These are phyloP conservation scores for Acromyrmex charruanus DNA, from an alignment of 1,140 invertebrate genomes.

Conservation along the genomic window DNA sequence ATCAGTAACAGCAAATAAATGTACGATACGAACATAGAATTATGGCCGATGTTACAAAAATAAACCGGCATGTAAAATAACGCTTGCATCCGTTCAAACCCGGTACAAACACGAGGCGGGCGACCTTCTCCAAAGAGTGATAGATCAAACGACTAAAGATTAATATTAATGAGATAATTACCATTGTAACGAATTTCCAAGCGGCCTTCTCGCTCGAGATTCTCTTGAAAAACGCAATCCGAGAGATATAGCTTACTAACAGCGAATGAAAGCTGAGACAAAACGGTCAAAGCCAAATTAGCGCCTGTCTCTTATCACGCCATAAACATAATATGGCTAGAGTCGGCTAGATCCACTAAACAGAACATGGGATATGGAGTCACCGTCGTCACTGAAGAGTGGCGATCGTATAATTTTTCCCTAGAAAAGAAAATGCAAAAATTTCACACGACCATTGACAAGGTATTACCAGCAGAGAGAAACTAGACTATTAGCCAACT, in stretches of 20 bases:
- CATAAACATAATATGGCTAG: neutral
- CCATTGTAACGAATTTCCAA: slow-evolving; percentile 19
- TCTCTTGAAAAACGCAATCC: neutral
- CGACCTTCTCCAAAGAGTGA: neutral
- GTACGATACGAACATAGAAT: neutral
- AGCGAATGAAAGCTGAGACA: neutral
- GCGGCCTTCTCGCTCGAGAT: neutral
- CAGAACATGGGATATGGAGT: neutral
- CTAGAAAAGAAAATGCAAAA: neutral
- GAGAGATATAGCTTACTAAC: neutral
- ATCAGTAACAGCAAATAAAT: neutral
- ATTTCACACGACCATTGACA: too few relatives aligned
- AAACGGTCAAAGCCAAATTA: neutral
- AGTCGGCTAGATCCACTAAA: neutral
- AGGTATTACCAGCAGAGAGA: too few relatives aligned
- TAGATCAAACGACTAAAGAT: neutral
- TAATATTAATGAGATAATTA: slow-evolving; percentile 27
- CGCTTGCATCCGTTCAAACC: too few relatives aligned
- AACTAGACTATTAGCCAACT: too few relatives aligned
- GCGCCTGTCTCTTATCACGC: slow-evolving; percentile 38
- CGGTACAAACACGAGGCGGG: neutral
- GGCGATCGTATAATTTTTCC: neutral
- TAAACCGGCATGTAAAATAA: neutral
- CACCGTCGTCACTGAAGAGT: neutral
- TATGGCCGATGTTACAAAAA: neutral